Conservation (phyloP, 1,140 invertebrate genomes). For the Chironomus tepperi region DNA sequence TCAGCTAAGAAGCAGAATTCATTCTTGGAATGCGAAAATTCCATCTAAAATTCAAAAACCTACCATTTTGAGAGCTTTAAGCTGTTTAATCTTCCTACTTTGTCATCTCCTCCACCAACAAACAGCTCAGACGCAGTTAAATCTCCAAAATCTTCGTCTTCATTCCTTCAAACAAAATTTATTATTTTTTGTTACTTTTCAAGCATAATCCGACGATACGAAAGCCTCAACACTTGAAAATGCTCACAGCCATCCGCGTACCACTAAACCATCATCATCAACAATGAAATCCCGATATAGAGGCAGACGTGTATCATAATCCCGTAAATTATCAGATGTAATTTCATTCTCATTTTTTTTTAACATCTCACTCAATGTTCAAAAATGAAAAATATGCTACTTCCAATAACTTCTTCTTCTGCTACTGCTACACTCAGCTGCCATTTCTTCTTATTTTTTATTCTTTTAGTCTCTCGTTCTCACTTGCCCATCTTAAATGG, state of each 20-base stretch:
- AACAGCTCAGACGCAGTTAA: too few species aligned
- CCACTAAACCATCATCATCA: too few species aligned
- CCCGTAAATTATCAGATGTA: constrained; percentile 19
- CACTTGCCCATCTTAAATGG: neutral
- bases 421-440: neutral
- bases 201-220: neutral
- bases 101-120: too few species aligned
- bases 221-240: too few species aligned
- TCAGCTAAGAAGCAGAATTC: too few species aligned
- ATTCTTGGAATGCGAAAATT: too few species aligned
- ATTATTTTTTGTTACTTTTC: neutral
- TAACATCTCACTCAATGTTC: neutral
- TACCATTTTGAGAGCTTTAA: too few species aligned
- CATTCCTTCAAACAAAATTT: neutral
- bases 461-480: neutral
- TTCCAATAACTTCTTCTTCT: neutral
- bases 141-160: too few species aligned
- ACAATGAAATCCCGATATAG: neutral
- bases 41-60: too few species aligned
- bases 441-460: too few species aligned
- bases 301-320: constrained; percentile 17
- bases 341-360: neutral
- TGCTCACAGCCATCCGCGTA: too few species aligned
- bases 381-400: constrained; percentile 15
- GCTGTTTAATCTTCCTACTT: too few species aligned